Conservation (phyloP, 2,113 vertebrate genomes). For the Lepisosteus oculatus region DNA sequence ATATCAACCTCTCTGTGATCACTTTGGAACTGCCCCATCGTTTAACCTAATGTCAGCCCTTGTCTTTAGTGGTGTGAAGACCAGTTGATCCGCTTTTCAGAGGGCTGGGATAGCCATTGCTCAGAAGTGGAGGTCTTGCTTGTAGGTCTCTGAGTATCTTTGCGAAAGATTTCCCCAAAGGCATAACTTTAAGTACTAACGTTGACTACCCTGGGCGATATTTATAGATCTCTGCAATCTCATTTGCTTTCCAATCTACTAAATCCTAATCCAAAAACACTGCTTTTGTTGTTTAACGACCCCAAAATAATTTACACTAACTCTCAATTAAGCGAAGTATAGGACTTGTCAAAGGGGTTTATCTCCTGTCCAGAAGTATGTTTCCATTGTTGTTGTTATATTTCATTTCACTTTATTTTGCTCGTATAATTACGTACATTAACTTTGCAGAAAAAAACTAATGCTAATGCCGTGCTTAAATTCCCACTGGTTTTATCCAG, state of each 20-base stretch:
- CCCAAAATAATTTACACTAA: neutral
- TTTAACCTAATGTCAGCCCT: neutral
- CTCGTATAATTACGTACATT: too few species aligned
- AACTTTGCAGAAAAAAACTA: too few species aligned
- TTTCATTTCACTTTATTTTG: neutral
- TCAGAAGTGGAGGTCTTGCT: too few species aligned
- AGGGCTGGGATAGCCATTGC: too few species aligned
- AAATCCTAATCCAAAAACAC: neutral
- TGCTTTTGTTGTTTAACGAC: neutral
- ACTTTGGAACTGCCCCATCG: slow-evolving; percentile 41
- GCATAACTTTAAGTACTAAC: neutral
- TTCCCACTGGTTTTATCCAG: too few species aligned
- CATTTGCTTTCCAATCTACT: neutral
- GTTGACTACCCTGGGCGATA: neutral
- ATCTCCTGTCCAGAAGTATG: neutral
- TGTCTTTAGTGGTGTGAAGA: neutral
- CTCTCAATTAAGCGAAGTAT: neutral
- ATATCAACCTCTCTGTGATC: slow-evolving; percentile 34
- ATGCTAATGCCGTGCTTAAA: too few species aligned
- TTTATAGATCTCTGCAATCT: neutral
- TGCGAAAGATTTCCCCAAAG: too few species aligned
- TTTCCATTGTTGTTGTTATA: neutral
- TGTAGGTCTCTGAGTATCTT: too few species aligned
- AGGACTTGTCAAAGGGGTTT: neutral
- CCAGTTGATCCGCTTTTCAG: neutral